Evolutionary conservation across 2,113 vertebrate species (phyloP).

Genomic region (Grammomys dolichurus): DNA sequence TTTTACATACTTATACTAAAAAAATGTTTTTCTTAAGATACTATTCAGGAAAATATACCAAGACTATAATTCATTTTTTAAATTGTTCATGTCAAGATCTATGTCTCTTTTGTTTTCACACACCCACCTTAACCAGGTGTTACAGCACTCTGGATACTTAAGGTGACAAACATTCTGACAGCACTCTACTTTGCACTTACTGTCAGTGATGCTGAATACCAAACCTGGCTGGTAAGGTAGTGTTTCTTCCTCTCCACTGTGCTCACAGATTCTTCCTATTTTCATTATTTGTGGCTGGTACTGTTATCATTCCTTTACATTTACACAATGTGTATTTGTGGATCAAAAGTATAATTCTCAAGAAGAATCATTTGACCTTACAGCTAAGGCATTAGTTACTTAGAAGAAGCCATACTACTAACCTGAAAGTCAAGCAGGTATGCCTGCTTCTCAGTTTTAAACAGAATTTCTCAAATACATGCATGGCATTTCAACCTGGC

Average conservation of each 20-base stretch:
- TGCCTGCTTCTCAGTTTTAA: neutral
- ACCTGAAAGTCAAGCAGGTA: constrained; percentile 9
- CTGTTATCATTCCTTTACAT: neutral
- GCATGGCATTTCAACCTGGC: constrained; percentile 22
- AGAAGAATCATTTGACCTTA: neutral
- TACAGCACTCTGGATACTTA: neutral
- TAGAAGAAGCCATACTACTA: neutral
- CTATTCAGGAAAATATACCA: neutral
- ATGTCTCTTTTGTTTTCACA: neutral
- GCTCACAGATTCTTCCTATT: neutral
- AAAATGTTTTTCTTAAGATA: neutral
- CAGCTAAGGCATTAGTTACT: neutral
- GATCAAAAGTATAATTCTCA: neutral
- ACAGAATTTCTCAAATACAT: constrained; percentile 8
- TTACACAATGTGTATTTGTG: neutral
- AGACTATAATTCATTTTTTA: neutral
- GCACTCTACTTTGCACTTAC: neutral
- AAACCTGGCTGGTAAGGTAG: neutral
- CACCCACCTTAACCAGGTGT: neutral
- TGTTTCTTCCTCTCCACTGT: neutral
- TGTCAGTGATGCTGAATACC: neutral
- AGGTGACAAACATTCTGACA: neutral
- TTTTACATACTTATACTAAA: neutral
- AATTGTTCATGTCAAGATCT: neutral
- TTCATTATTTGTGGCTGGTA: neutral